Conservation (phyloP, 2,888 invertebrate genomes). For the Aphrophora alni region DNA sequence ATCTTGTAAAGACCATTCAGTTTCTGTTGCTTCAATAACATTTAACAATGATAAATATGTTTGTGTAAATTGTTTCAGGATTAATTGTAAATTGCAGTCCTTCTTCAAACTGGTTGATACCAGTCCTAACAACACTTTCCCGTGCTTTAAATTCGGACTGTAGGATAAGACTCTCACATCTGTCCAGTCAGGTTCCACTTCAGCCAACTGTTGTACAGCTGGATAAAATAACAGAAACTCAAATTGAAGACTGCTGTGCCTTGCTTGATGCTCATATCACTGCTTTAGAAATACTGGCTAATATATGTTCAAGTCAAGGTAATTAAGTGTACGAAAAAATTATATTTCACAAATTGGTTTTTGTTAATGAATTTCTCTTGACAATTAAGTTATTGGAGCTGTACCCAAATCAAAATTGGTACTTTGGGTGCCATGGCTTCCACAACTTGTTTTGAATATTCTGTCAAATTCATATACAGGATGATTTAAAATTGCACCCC, state of each 20-base stretch:
- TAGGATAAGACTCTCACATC: background rate
- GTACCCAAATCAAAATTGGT: too few relatives aligned
- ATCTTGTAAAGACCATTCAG: too few relatives aligned
- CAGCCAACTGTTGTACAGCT: background rate
- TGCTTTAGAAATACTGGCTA: slow-evolving; percentile 35
- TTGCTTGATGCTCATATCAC: slow-evolving; percentile 28
- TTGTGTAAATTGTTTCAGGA: background rate
- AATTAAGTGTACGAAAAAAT: background rate
- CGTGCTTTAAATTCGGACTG: slow-evolving; percentile 6
- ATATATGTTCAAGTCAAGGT: slow-evolving; percentile 37
- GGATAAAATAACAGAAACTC: background rate
- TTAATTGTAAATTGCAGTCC: background rate
- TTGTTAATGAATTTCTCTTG: too few relatives aligned
- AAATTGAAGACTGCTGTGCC: slow-evolving; percentile 13
- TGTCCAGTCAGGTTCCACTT: slow-evolving; percentile 35
- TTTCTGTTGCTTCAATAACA: too few relatives aligned
- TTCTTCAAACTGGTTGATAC: background rate
- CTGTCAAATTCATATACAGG: too few relatives aligned
- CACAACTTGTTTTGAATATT: too few relatives aligned
- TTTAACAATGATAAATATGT: too few relatives aligned
- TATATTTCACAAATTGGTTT: background rate
- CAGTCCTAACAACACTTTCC: background rate
- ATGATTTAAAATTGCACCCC: too few relatives aligned
- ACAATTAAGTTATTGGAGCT: too few relatives aligned
- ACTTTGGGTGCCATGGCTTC: too few relatives aligned